These are phyloP conservation scores for Furcula furcula DNA, from an alignment of 2,888 invertebrate species.

Conservation along the genomic window DNA sequence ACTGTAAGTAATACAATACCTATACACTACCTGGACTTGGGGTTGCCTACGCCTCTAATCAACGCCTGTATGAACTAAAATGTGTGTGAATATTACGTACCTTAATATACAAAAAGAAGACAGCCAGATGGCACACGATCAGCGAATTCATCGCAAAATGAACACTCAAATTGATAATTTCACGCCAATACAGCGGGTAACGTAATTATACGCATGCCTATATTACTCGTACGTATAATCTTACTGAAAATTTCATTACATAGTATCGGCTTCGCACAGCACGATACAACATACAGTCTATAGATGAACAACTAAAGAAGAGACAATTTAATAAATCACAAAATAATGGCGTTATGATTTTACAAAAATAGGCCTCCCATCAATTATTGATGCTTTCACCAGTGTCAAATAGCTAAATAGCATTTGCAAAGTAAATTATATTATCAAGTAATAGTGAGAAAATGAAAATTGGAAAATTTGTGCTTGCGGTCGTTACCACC, in stretches of 20 bases:
- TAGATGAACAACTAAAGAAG: neutral
- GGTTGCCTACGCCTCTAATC: too few relatives aligned
- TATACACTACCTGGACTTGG: too few relatives aligned
- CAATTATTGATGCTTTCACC: too few relatives aligned
- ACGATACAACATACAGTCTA: neutral
- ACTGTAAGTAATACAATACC: too few relatives aligned
- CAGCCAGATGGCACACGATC: neutral
- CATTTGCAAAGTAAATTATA: too few relatives aligned
- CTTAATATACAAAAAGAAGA: neutral
- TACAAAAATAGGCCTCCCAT: neutral
- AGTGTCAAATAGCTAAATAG: too few relatives aligned
- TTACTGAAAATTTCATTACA: neutral
- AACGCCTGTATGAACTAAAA: neutral
- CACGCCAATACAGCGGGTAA: neutral
- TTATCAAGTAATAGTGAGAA: too few relatives aligned
- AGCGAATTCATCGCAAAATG: neutral
- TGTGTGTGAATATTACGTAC: neutral
- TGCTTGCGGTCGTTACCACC: too few relatives aligned
- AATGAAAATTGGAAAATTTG: too few relatives aligned
- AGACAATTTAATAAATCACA: neutral
- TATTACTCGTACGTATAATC: neutral
- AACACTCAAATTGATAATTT: neutral
- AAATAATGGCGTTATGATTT: neutral
- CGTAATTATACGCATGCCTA: neutral
- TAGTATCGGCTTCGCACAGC: too few relatives aligned